phyloP scores from a whole-genome alignment of 2,113 vertebrate genomes.

The Sciurus niger region DNA sequence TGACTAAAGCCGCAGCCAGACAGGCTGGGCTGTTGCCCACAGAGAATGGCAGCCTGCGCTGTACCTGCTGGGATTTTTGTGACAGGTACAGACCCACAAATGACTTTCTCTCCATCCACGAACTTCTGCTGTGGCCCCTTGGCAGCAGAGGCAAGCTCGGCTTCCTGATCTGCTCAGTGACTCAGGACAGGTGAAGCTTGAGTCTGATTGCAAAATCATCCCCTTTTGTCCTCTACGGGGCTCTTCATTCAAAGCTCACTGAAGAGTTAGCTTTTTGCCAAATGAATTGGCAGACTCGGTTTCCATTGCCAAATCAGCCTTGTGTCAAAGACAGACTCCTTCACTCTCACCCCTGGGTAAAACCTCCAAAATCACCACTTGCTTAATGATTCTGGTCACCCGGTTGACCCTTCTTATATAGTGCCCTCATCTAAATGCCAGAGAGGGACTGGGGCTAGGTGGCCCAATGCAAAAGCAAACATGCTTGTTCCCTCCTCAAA shows the following conservation, averaged over 20 bases:
- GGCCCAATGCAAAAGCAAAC: neutral
- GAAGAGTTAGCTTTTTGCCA: constrained; percentile 42
- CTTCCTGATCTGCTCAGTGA: neutral
- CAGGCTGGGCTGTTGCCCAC: constrained; percentile 1
- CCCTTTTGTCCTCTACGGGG: constrained; percentile 46
- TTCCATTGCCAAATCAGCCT: neutral
- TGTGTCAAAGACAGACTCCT: neutral
- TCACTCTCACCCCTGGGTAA: accelerated
- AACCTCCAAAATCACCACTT: neutral
- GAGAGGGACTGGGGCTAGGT: no score
- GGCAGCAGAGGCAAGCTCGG: constrained; percentile 15
- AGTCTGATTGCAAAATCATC: constrained; percentile 48
- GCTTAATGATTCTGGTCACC: neutral
- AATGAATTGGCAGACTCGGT: neutral
- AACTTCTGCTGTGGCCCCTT: neutral
- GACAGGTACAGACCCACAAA: constrained; percentile 62
- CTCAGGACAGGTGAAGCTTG: neutral
- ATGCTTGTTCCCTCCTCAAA: neutral
- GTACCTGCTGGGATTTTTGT: constrained; percentile 67
- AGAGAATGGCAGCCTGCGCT: constrained; percentile 44
- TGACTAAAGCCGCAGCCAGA: constrained; percentile 20
- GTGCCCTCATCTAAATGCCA: neutral
- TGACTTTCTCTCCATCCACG: constrained; percentile 50
- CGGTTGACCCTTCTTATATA: neutral
- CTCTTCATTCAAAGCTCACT: constrained; percentile 47